phyloP scores from a whole-genome alignment of 2,797 vertebrate genomes.

The Epinephelus awoara region DNA sequence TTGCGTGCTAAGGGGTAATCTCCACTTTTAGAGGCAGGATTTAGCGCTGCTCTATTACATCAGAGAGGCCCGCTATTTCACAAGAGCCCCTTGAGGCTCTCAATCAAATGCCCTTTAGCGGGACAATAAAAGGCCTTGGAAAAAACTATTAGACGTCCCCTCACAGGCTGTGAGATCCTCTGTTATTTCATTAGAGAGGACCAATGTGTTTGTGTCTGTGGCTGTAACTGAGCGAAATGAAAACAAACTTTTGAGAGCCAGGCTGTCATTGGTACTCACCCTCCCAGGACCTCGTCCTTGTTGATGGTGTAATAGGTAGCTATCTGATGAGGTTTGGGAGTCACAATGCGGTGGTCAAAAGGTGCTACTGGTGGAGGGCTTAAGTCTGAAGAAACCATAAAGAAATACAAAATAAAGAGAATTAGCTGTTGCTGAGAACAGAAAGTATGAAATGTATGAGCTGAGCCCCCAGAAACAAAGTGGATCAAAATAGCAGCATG shows the following conservation, averaged over 20 bases:
- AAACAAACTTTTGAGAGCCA: slow-evolving; percentile 17
- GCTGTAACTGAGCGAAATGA: slow-evolving; percentile 3
- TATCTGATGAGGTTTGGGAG: slow-evolving; percentile 90
- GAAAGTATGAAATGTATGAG: slow-evolving; percentile 1
- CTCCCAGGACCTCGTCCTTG: slow-evolving; percentile 92
- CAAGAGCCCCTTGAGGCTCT: slow-evolving; percentile 29
- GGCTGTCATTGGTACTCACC: slow-evolving; percentile 85
- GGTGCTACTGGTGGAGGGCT: slow-evolving; percentile 89
- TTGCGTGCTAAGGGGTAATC: slow-evolving; percentile 71
- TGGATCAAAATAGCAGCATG: slow-evolving; percentile 71
- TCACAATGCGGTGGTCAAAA: slow-evolving; percentile 94
- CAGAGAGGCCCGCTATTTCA: slow-evolving; percentile 45
- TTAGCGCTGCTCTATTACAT: slow-evolving; percentile 66
- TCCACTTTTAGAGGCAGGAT: slow-evolving; percentile 61
- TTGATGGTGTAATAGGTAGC: slow-evolving; percentile 91
- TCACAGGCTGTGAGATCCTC: slow-evolving; percentile 38
- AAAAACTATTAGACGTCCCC: slow-evolving; percentile 48
- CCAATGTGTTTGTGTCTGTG: slow-evolving; percentile 6
- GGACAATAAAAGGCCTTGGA: slow-evolving; percentile 42
- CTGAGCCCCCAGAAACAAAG: slow-evolving; percentile 63
- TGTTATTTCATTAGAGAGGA: slow-evolving; percentile 53
- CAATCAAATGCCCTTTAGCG: slow-evolving; percentile 51
- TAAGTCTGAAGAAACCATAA: slow-evolving; percentile 80
- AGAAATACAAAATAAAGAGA: slow-evolving; percentile 3
- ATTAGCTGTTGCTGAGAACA: background rate